These are phyloP conservation scores for Oceanites oceanicus DNA, from an alignment of 2,113 vertebrate species.

Conservation along the genomic window DNA sequence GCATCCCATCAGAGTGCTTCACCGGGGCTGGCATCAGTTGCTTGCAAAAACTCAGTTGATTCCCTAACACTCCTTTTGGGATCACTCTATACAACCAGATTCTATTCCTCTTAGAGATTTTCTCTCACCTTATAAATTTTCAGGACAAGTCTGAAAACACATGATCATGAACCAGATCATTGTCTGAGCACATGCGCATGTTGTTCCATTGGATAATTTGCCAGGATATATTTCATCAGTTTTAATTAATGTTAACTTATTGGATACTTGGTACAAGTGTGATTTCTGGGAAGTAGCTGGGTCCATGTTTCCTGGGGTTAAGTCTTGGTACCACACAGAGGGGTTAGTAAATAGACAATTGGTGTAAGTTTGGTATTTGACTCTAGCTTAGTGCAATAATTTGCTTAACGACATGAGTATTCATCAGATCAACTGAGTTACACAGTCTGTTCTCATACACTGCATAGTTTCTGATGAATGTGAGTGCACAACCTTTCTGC, in stretches of 20 bases:
- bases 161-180: accelerated
- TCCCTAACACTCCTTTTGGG: background rate
- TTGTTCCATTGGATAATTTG: background rate
- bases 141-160: background rate
- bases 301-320: background rate
- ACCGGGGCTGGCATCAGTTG: background rate
- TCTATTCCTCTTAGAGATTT: background rate
- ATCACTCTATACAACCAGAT: background rate
- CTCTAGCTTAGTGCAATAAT: background rate
- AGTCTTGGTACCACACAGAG: background rate
- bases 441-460: background rate
- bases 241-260: background rate
- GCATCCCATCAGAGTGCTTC: background rate
- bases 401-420: background rate
- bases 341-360: background rate
- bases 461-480: background rate
- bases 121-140: background rate
- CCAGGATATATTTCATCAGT: background rate
- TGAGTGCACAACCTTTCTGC: background rate
- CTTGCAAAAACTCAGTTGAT: background rate
- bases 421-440: background rate
- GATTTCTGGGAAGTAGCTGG: background rate
- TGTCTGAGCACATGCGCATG: background rate
- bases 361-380: background rate
- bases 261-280: background rate